phyloP scores from a whole-genome alignment of 2,888 invertebrate genomes.

The Erpobdella octoculata region DNA sequence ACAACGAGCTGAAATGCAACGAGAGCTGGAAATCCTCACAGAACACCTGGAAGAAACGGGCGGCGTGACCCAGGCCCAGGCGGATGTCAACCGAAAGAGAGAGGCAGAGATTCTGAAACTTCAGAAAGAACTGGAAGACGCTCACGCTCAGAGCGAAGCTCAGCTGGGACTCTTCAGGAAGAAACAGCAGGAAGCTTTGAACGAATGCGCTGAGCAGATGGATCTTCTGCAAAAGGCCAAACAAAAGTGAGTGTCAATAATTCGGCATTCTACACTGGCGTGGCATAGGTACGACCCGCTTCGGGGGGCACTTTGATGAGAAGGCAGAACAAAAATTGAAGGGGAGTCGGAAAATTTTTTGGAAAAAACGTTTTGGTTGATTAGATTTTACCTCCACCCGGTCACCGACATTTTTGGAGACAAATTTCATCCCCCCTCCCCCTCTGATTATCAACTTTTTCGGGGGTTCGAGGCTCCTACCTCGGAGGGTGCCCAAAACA shows the following conservation, averaged over 20 bases:
- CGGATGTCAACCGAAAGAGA: constrained; percentile 28
- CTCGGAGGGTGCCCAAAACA: too few relatives aligned
- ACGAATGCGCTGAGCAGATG: constrained; percentile 99
- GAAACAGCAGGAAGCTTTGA: constrained; percentile 98
- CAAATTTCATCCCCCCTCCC: too few relatives aligned
- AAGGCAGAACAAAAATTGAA: too few relatives aligned
- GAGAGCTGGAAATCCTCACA: constrained; percentile 32
- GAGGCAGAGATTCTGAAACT: constrained; percentile 29
- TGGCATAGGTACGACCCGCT: too few relatives aligned
- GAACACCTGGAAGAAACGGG: constrained; percentile 31
- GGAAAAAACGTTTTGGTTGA: neutral
- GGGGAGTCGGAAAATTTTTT: too few relatives aligned
- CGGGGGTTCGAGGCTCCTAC: too few relatives aligned
- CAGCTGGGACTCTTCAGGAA: constrained; percentile 92
- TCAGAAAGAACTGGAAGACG: constrained; percentile 64
- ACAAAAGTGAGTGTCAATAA: constrained; percentile 68
- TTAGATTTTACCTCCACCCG: neutral
- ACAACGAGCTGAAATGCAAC: constrained; percentile 29
- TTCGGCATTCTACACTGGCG: too few relatives aligned
- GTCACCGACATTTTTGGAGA: too few relatives aligned
- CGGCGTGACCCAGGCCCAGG: constrained; percentile 27
- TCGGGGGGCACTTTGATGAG: too few relatives aligned
- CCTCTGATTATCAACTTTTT: too few relatives aligned
- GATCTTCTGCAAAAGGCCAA: constrained; percentile 99
- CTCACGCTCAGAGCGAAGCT: constrained; percentile 96